Percentiles rank a stretch among this genome's conserved stretches.
These are phyloP conservation scores for Tanypteryx hageni DNA, from an alignment of 2,888 invertebrate genomes.

Conservation along the genomic window DNA sequence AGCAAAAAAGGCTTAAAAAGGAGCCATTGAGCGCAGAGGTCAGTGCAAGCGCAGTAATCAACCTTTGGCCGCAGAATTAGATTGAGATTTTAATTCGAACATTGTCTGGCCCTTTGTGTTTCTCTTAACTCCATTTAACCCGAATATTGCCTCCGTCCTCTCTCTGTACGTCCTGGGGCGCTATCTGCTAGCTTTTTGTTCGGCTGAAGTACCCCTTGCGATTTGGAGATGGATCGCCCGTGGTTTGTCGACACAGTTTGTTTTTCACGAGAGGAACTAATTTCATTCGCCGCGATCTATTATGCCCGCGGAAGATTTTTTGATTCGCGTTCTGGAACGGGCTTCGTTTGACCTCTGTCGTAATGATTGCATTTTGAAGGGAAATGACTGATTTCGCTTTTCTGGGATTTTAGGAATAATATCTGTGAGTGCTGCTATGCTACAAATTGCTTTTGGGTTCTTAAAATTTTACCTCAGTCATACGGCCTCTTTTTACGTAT, in stretches of 20 bases:
- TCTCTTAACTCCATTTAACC: slow-evolving; percentile 8
- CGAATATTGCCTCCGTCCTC: background rate
- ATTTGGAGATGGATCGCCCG: background rate
- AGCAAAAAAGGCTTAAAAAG: background rate
- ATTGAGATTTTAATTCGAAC: slow-evolving; percentile 15
- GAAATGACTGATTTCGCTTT: background rate
- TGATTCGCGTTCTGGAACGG: background rate
- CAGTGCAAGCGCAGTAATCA: slow-evolving; percentile 4
- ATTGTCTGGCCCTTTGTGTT: background rate
- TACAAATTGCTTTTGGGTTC: no score
- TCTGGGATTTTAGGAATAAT: no score
- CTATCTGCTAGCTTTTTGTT: no score
- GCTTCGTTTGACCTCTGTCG: background rate
- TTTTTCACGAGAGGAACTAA: background rate
- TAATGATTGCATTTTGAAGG: background rate
- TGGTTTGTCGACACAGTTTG: background rate
- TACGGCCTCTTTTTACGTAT: no score
- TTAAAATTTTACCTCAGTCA: no score
- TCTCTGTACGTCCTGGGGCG: background rate
- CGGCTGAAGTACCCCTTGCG: no score
- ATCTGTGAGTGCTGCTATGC: no score
- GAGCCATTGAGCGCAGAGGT: background rate
- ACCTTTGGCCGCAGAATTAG: background rate
- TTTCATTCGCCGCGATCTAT: background rate
- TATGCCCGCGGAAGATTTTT: background rate